These are phyloP conservation scores for Bugulina stolonifera DNA, from an alignment of 2,888 invertebrate genomes.

Conservation along the genomic window DNA sequence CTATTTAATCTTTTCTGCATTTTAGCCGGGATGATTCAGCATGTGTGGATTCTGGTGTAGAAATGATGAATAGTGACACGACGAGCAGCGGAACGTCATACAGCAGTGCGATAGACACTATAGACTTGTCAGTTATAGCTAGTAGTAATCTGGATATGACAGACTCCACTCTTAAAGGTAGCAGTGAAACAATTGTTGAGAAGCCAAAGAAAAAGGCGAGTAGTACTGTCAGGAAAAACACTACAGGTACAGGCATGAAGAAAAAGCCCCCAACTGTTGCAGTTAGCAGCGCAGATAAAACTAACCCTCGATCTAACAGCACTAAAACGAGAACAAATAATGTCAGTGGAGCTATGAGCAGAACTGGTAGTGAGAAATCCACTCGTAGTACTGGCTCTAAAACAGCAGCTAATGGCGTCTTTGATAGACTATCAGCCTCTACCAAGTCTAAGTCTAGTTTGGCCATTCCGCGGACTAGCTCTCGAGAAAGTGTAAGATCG, in stretches of 20 bases:
- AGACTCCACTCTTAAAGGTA: background rate
- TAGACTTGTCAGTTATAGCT: background rate
- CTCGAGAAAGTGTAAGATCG: constrained; percentile 18
- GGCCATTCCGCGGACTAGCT: background rate
- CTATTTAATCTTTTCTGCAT: no score
- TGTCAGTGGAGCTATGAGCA: background rate
- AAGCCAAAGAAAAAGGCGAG: constrained; percentile 7
- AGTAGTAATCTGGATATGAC: background rate
- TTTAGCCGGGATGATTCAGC: background rate
- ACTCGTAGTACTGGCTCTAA: background rate
- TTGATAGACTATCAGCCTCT: constrained; percentile 17
- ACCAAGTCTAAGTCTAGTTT: background rate
- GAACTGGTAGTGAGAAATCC: background rate
- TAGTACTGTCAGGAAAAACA: background rate
- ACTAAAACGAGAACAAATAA: background rate
- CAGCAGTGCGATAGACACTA: constrained; percentile 18
- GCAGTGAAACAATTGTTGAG: constrained; percentile 8
- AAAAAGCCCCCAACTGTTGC: background rate
- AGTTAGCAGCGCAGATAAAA: background rate
- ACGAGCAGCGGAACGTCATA: constrained; percentile 16
- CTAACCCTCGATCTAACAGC: background rate
- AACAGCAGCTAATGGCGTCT: constrained; percentile 19
- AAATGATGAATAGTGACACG: background rate
- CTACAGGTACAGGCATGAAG: background rate
- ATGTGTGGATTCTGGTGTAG: constrained; percentile 24